phyloP scores from a whole-genome alignment of 2,888 invertebrate genomes.

The Apocheima hispidaria region DNA sequence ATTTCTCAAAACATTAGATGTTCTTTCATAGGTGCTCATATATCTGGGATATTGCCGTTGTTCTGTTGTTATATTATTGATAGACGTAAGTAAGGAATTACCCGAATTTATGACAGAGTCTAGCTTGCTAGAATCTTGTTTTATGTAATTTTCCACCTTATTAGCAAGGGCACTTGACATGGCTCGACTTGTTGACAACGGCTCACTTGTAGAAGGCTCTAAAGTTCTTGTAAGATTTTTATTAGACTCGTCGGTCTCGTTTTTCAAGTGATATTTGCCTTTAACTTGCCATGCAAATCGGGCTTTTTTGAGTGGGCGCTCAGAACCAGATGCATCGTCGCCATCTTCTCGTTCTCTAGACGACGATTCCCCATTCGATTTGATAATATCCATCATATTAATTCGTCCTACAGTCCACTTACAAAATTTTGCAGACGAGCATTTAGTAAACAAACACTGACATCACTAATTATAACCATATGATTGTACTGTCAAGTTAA shows the following conservation, averaged over 20 bases:
- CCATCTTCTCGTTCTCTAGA: slow-evolving; percentile 83
- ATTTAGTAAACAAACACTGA: slow-evolving; percentile 83
- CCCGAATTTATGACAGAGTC: slow-evolving; percentile 65
- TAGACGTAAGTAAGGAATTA: slow-evolving; percentile 58
- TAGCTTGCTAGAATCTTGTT: slow-evolving; percentile 70
- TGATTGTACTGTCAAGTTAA: slow-evolving; percentile 81
- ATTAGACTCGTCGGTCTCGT: slow-evolving; percentile 58
- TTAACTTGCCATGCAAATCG: slow-evolving; percentile 89
- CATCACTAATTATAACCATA: slow-evolving; percentile 82
- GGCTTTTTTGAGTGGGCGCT: slow-evolving; percentile 88
- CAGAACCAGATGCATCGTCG: slow-evolving; percentile 79
- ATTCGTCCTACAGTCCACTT: slow-evolving; percentile 41
- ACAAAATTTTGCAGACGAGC: slow-evolving; percentile 52
- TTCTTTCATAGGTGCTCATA: slow-evolving; percentile 61
- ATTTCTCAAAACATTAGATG: slow-evolving; percentile 41
- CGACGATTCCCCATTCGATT: slow-evolving; percentile 77
- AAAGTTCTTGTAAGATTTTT: slow-evolving; percentile 28
- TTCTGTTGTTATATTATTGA: slow-evolving; percentile 58
- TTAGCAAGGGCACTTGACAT: not conserved
- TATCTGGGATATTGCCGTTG: slow-evolving; percentile 68
- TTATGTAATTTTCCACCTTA: slow-evolving; percentile 69
- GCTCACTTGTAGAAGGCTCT: slow-evolving; percentile 5
- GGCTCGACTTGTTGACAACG: slow-evolving; percentile 10
- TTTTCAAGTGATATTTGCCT: slow-evolving; percentile 87
- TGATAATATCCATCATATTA: slow-evolving; percentile 70